Evolutionary conservation across 2,113 vertebrate species (phyloP).

Genomic region (cattle (Bos taurus)): DNA sequence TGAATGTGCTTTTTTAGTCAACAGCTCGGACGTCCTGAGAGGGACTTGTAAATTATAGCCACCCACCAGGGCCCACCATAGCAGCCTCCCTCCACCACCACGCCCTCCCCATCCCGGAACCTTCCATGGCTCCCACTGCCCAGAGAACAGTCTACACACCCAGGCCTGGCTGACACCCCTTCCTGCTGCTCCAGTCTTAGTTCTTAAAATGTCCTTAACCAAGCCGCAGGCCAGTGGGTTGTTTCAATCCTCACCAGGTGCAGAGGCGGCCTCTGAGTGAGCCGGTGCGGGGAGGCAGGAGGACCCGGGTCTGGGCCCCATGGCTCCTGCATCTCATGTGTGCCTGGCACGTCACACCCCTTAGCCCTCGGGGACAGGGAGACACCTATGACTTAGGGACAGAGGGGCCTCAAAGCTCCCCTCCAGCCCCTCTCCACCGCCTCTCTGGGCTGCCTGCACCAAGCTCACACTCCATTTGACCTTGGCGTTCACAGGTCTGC

Average conservation of each 20-base stretch:
- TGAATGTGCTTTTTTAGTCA: fast-evolving
- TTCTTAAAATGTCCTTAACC: neutral
- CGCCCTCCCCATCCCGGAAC: neutral
- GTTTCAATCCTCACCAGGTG: neutral
- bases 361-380: neutral
- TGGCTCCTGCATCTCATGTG: fast-evolving
- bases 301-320: fast-evolving
- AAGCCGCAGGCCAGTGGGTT: neutral
- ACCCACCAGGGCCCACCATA: neutral
- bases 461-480: fast-evolving
- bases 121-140: neutral
- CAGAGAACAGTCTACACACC: neutral
- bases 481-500: neutral
- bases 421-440: fast-evolving
- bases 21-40: neutral
- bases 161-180: neutral
- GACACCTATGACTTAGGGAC: neutral
- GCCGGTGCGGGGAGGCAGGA: neutral
- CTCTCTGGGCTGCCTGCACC: fast-evolving
- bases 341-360: fast-evolving
- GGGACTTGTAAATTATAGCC: neutral
- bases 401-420: fast-evolving
- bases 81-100: too few species aligned
- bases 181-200: neutral
- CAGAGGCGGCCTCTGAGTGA: fast-evolving